phyloP scores from a whole-genome alignment of 2,888 invertebrate genomes.

The Latrodectus elegans region DNA sequence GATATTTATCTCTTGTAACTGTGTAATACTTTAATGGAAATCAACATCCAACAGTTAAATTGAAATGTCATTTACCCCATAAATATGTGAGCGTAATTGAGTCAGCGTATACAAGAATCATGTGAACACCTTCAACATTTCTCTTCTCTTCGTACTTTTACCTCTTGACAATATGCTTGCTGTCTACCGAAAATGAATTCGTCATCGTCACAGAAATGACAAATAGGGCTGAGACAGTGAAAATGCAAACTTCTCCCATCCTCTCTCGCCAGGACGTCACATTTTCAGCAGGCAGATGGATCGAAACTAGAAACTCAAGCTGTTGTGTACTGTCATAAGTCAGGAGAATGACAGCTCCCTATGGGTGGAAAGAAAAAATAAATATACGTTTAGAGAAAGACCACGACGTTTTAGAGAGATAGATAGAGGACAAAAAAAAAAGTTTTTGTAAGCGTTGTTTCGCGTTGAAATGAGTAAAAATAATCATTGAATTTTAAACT shows the following conservation, averaged over 20 bases:
- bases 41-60: no score
- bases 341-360: background rate
- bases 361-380: background rate
- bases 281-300: conserved; percentile 25
- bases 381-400: background rate
- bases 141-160: background rate
- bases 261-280: background rate
- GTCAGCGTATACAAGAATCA: no score
- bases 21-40: no score
- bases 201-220: conserved; percentile 39
- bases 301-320: conserved; percentile 15
- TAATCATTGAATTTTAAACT: no score
- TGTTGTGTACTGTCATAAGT: conserved; percentile 2
- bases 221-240: conserved; percentile 18
- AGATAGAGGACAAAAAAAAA: background rate
- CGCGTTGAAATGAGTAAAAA: background rate
- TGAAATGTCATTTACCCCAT: no score
- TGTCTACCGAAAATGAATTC: conserved; percentile 30
- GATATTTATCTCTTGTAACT: no score
- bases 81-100: no score
- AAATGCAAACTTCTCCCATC: background rate
- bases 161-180: background rate
- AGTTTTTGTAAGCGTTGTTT: background rate
- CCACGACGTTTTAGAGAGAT: background rate
- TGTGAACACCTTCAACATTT: no score